Conservation (phyloP, 2,797 vertebrate genomes). For the Tiaroga cobitis region DNA sequence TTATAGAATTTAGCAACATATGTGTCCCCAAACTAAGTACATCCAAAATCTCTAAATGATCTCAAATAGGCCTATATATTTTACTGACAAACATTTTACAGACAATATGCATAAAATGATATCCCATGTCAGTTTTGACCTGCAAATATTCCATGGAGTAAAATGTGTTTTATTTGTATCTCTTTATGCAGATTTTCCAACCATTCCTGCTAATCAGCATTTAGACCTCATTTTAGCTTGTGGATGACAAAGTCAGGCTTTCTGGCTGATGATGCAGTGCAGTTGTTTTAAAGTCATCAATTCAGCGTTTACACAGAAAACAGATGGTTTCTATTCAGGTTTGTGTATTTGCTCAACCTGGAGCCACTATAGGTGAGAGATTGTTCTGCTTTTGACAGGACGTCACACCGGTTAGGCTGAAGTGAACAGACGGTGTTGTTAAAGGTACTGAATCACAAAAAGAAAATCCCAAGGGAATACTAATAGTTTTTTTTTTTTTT, state of each 20-base stretch:
- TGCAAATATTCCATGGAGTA: not conserved
- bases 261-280: not conserved
- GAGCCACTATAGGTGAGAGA: slow-evolving; percentile 11
- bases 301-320: slow-evolving; percentile 4
- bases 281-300: not conserved
- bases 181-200: not conserved
- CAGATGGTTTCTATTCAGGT: slow-evolving; percentile 1
- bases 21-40: not conserved
- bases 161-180: not conserved
- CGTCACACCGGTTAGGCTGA: not conserved
- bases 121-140: not conserved
- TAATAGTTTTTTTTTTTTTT: not conserved
- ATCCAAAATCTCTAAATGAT: not conserved
- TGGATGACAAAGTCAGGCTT: not conserved
- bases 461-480: not conserved
- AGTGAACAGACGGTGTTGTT: not conserved
- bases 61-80: not conserved
- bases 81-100: not conserved
- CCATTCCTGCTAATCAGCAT: not conserved
- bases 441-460: not conserved
- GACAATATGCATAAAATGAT: not conserved
- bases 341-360: not conserved
- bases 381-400: not conserved
- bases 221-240: not conserved
- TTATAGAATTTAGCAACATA: not conserved